A percentile compares a stretch with the other conserved stretches of the same genome.
Conservation (phyloP, 2,113 vertebrate species). For the Clupea harengus region DNA sequence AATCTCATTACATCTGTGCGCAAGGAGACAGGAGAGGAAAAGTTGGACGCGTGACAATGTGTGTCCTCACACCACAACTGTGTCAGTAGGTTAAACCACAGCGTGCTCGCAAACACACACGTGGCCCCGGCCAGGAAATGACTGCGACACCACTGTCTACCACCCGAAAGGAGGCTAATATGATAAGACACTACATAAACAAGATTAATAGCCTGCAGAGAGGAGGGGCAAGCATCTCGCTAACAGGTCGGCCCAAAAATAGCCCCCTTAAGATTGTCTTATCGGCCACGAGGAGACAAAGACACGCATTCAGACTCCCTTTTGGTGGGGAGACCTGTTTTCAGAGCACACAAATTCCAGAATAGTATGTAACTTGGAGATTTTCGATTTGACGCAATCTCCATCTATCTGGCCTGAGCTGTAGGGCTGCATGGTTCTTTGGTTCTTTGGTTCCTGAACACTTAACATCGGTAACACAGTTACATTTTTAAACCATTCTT, state of each 20-base stretch:
- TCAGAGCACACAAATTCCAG: too few relatives aligned
- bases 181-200: constrained; percentile 56
- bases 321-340: too few relatives aligned
- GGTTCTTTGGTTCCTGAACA: too few relatives aligned
- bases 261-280: constrained; percentile 40
- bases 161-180: constrained; percentile 43
- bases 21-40: constrained; percentile 35
- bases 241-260: constrained; percentile 44
- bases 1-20: constrained; percentile 22
- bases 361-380: too few relatives aligned
- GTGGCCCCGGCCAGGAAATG: constrained; percentile 37
- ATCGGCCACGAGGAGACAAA: constrained; percentile 29
- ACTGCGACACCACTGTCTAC: constrained; percentile 38
- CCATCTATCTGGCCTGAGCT: too few relatives aligned
- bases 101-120: constrained; percentile 27
- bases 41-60: constrained; percentile 18
- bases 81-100: constrained; percentile 67
- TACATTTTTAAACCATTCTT: neutral
- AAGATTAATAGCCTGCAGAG: constrained; percentile 49
- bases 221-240: neutral
- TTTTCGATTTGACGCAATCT: too few relatives aligned
- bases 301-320: neutral
- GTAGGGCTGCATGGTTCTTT: too few relatives aligned
- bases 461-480: too few relatives aligned
- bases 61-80: constrained; percentile 58